Evolutionary conservation across 2,888 invertebrate genomes (phyloP).

Genomic region (Sericinus montela): DNA sequence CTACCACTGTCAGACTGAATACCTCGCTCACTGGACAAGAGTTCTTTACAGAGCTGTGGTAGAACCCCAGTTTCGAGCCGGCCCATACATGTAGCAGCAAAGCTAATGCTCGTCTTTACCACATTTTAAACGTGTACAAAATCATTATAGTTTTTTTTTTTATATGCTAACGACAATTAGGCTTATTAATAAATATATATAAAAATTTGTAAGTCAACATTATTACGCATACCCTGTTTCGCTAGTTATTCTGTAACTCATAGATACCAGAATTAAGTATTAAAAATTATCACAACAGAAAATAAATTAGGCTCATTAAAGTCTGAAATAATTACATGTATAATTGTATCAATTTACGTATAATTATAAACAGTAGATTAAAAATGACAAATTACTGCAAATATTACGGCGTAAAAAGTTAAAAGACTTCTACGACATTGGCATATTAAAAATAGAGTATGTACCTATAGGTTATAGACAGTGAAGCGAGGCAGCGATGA

Average conservation of each 20-base stretch:
- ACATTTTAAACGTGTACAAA: no score
- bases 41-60: no score
- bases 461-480: slow-evolving; percentile 16
- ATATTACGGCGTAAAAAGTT: slow-evolving; percentile 13
- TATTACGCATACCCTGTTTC: no score
- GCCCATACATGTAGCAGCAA: no score
- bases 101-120: no score
- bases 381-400: slow-evolving; percentile 15
- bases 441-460: slow-evolving; percentile 27
- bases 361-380: slow-evolving; percentile 6
- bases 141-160: no score
- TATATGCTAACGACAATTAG: no score
- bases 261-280: neutral
- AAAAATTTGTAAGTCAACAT: neutral
- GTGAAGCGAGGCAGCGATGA: slow-evolving; percentile 38
- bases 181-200: no score
- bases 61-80: no score
- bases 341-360: slow-evolving; percentile 4
- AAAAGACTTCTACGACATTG: slow-evolving; percentile 15
- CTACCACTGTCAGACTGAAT: no score
- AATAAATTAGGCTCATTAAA: neutral
- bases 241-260: neutral
- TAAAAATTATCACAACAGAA: neutral
- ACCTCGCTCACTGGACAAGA: no score
- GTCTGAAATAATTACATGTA: neutral